Conservation (phyloP, 1,140 invertebrate species). For the Elymnias hypermnestra region DNA sequence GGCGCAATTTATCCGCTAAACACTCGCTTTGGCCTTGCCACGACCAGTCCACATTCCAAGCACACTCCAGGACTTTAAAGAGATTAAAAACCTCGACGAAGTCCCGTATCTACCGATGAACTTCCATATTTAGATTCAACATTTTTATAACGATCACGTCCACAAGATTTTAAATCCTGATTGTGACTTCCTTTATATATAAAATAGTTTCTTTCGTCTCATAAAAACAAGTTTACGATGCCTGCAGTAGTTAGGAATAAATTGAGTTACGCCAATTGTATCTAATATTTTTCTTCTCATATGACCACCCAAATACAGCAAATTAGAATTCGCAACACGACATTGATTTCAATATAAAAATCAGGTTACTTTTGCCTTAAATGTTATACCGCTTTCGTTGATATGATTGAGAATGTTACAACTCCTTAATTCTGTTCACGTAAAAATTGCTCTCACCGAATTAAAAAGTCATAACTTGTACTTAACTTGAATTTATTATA, state of each 20-base stretch:
- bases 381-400: constrained; percentile 19
- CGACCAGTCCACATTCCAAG: constrained; percentile 53
- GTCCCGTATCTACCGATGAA: constrained; percentile 27
- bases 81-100: constrained; percentile 44
- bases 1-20: constrained; percentile 62
- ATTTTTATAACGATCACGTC: constrained; percentile 28
- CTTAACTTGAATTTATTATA: constrained; percentile 40
- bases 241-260: background rate
- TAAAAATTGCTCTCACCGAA: constrained; percentile 38
- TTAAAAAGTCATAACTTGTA: constrained; percentile 51
- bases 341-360: constrained; percentile 1
- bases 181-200: constrained; percentile 21
- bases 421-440: constrained; percentile 25
- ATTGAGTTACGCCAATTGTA: too few relatives aligned
- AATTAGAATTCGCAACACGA: background rate
- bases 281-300: background rate
- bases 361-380: constrained; percentile 13
- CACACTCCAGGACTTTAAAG: constrained; percentile 34
- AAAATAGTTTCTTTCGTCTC: constrained; percentile 1
- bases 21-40: constrained; percentile 48
- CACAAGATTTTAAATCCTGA: constrained; percentile 22
- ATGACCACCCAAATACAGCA: background rate
- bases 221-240: background rate
- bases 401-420: constrained; percentile 9
- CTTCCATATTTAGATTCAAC: constrained; percentile 29